A percentile compares a stretch with the other conserved stretches of the same genome.
Conservation (phyloP, 2,797 vertebrate species). For the Darevskia mixta region DNA sequence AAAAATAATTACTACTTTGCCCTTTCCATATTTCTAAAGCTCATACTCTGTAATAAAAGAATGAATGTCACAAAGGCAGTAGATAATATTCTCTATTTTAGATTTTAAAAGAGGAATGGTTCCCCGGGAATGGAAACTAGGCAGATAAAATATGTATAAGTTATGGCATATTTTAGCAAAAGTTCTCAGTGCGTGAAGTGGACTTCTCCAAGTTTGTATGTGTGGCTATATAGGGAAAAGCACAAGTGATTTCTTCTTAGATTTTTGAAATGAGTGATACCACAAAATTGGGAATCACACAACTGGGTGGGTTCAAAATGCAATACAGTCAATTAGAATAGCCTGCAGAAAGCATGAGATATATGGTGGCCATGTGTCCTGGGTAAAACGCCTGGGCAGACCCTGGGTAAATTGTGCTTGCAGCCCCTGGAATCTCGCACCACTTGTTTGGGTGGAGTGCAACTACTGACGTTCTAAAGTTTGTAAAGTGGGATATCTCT, state of each 20-base stretch:
- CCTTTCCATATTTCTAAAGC: neutral
- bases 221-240: neutral
- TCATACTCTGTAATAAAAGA: fast-evolving
- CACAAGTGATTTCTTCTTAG: neutral
- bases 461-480: too few relatives aligned
- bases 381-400: too few relatives aligned
- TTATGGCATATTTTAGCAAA: neutral
- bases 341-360: neutral
- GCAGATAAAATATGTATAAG: neutral
- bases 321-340: neutral
- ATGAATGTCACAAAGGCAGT: neutral
- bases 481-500: too few relatives aligned
- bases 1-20: slow-evolving; percentile 5
- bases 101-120: neutral
- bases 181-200: neutral
- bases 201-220: neutral
- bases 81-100: neutral
- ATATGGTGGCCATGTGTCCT: neutral
- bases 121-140: neutral
- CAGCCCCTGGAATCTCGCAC: too few relatives aligned
- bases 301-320: neutral
- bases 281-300: neutral
- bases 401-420: too few relatives aligned
- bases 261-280: neutral
- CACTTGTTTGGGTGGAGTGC: too few relatives aligned